Evolutionary conservation across 2,797 vertebrate species (phyloP).

Genomic region (Myotis pilosus): DNA sequence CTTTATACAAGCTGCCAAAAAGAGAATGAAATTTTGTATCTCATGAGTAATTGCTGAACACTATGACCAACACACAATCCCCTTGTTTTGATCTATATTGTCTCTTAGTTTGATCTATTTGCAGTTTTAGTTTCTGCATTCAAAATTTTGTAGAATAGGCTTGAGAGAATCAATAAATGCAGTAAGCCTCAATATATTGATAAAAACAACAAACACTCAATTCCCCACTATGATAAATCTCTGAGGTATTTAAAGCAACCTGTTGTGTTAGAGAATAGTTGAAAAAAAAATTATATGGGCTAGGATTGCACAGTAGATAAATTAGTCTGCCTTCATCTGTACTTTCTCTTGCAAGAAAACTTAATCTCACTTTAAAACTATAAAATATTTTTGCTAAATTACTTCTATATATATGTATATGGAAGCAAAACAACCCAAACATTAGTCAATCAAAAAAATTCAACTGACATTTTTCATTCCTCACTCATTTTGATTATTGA

Average conservation of each 20-base stretch:
- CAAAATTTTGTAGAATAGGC: neutral
- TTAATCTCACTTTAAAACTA: neutral
- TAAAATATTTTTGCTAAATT: neutral
- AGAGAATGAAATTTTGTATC: neutral
- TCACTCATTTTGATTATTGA: neutral
- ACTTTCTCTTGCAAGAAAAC: neutral
- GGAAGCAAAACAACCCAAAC: neutral
- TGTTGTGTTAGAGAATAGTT: neutral
- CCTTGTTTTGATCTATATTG: neutral
- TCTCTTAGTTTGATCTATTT: neutral
- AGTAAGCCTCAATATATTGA: neutral
- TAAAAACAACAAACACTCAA: neutral
- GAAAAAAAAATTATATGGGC: neutral
- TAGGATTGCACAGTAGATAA: neutral
- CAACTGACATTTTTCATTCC: neutral
- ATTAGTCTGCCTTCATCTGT: neutral
- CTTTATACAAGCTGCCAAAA: neutral
- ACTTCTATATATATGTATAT: neutral
- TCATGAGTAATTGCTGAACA: neutral
- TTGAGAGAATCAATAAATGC: neutral
- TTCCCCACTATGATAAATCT: neutral
- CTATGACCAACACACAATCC: neutral
- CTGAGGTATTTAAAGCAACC: neutral
- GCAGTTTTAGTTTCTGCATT: neutral
- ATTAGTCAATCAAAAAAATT: neutral